phyloP scores from a whole-genome alignment of 2,797 vertebrate genomes.

The Chelon auratus region DNA sequence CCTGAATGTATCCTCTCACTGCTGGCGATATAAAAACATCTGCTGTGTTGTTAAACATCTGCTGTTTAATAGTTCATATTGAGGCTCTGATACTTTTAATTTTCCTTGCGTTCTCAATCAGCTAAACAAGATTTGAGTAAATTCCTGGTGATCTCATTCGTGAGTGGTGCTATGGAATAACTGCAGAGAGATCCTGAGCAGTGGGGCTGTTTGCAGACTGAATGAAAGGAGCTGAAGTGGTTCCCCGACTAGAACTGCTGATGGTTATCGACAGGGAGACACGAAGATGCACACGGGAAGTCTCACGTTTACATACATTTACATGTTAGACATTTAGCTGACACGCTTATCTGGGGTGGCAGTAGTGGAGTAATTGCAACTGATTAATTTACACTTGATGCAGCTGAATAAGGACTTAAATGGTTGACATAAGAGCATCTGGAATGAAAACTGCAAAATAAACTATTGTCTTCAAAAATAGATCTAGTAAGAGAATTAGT shows the following conservation, averaged over 20 bases:
- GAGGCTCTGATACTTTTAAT: conserved; percentile 15
- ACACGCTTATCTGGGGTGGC: conserved; percentile 42
- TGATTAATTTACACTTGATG: conserved; percentile 35
- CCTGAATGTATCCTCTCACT: conserved; percentile 11
- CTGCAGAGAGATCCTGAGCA: conserved; percentile 1
- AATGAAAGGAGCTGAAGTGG: conserved; percentile 26
- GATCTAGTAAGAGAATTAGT: not conserved
- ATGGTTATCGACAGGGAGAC: conserved; percentile 35
- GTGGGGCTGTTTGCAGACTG: conserved; percentile 4
- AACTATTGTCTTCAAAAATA: not conserved
- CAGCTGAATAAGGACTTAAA: conserved; percentile 14
- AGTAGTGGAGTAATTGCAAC: conserved; percentile 19
- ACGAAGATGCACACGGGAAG: conserved; percentile 24
- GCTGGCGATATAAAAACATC: conserved; percentile 43
- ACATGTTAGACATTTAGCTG: conserved; percentile 53
- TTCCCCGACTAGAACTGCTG: conserved; percentile 18
- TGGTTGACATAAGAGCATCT: conserved; percentile 34
- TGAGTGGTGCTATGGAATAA: not conserved
- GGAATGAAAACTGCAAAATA: conserved; percentile 4
- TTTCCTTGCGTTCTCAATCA: conserved; percentile 28
- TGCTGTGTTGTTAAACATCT: conserved; percentile 52
- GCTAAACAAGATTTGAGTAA: conserved; percentile 6
- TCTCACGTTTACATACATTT: conserved; percentile 61
- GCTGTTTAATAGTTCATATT: conserved; percentile 42
- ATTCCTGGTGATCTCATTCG: conserved; percentile 5